Evolutionary conservation across 2,797 vertebrate species (phyloP), one percentile per base, ranked within the genome.

Genomic region (Anguilla marmorata): DNA sequence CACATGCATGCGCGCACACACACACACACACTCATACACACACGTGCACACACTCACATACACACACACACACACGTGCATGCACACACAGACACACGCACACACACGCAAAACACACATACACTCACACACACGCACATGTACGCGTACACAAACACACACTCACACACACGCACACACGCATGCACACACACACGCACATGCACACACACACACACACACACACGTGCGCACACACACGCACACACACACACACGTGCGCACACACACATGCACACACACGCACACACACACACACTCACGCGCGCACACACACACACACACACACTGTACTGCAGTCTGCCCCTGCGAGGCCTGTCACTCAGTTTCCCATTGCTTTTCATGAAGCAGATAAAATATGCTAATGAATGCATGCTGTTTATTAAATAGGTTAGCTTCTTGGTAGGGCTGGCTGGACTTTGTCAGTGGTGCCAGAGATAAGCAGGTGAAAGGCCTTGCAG

Each of bases 381-480:
- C 89, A 74, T 90, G 92, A 92, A 91, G 90, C 89, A 90, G 89
- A 91, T 94, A 92, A 93, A 93, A 93, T 94, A 93, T 94, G 93
- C 89, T 93, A 94, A 95, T 93, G 89, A 84, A 94, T 94, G 91
- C 93, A 93, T 90, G 91, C 91, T 90, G 92, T 45, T 87, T 91
- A 91, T 90, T 93, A 90, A 93, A 93, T 79, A 94, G 94, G 91
- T 92, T 90, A 92, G 80, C 91, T 93, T 93, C 92, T 88, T 86
- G 89, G 92, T 91, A 91, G 91, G 33, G 84, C 93, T 92, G 91
- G 94, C 91, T 92, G 92, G 92, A 86, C 52, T 60, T 83, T 27
- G 56, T 66, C 16, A 74, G 21, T n/a, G 63, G 37, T 58, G 52
- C 85, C n/a, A 45, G 19, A 63, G 74, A 87, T 82, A 87, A 87